phyloP scores from a whole-genome alignment of 2,888 invertebrate species.

The Drosophila siamana region DNA sequence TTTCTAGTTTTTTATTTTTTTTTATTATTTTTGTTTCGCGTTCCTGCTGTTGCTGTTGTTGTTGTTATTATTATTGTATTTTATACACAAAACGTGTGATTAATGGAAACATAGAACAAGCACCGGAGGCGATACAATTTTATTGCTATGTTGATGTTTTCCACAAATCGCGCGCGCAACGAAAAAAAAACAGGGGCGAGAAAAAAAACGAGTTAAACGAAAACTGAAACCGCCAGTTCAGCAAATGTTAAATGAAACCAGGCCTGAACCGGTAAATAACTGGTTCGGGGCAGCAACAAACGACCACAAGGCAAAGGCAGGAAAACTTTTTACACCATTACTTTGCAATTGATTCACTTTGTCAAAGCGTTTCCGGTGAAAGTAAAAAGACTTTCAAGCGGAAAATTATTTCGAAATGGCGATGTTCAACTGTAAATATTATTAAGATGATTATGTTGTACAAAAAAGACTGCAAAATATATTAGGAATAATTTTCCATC shows the following conservation, averaged over 20 bases:
- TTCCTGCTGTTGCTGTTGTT: background rate
- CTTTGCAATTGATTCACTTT: background rate
- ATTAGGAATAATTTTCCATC: too few relatives aligned
- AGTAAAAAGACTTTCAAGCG: background rate
- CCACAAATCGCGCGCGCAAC: background rate
- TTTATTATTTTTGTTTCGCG: slow-evolving; percentile 7
- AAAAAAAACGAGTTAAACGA: background rate
- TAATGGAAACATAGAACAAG: slow-evolving; percentile 44
- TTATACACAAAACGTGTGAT: slow-evolving; percentile 57
- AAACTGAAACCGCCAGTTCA: background rate
- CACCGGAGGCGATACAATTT: slow-evolving; percentile 30
- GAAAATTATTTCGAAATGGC: background rate
- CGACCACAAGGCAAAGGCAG: background rate
- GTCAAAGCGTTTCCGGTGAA: background rate
- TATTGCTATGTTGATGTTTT: slow-evolving; percentile 33
- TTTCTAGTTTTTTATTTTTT: background rate
- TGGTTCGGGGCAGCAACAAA: background rate
- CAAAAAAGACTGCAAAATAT: too few relatives aligned
- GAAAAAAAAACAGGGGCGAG: background rate
- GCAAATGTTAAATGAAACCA: background rate
- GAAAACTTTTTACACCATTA: background rate
- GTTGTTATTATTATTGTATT: slow-evolving; percentile 15
- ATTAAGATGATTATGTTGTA: too few relatives aligned
- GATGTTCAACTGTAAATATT: too few relatives aligned
- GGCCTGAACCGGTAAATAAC: background rate